These are phyloP conservation scores for Plagiodera versicolora DNA, from an alignment of 2,888 invertebrate species.

Conservation along the genomic window DNA sequence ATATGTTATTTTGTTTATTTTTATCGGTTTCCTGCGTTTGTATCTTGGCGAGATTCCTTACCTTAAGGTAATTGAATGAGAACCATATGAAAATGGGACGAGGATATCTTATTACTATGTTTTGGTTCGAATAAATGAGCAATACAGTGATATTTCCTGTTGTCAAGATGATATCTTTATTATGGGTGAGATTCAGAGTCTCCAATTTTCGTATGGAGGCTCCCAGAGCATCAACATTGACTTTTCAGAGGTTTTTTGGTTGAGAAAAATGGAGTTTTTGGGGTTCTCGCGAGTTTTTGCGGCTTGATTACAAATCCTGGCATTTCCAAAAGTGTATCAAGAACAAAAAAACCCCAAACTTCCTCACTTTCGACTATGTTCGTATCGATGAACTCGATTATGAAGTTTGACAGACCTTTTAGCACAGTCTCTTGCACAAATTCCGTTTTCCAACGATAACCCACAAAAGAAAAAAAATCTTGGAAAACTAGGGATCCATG, in stretches of 20 bases:
- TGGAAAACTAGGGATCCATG: slow-evolving; percentile 10
- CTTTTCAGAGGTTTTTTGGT: too few species aligned
- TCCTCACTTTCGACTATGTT: too few species aligned
- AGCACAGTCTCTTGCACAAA: slow-evolving; percentile 11
- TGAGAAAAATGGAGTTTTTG: too few species aligned
- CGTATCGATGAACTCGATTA: slow-evolving; percentile 14
- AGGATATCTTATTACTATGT: background rate
- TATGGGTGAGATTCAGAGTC: background rate
- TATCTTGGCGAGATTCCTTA: slow-evolving; percentile 4
- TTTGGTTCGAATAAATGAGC: background rate
- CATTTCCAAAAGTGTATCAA: too few species aligned
- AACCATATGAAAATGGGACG: background rate
- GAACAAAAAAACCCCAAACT: too few species aligned
- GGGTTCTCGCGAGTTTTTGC: too few species aligned
- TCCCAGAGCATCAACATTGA: too few species aligned
- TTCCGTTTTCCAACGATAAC: slow-evolving; percentile 5
- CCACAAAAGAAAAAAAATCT: slow-evolving; percentile 1
- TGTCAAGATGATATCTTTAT: background rate
- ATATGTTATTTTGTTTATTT: slow-evolving; percentile 10
- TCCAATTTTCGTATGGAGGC: too few species aligned
- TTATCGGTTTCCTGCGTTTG: slow-evolving; percentile 6
- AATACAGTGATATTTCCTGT: background rate
- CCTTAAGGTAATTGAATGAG: background rate
- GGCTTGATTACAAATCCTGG: too few species aligned
- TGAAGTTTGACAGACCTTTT: slow-evolving; percentile 18